phyloP scores from a whole-genome alignment of 2,888 invertebrate genomes.

The Latheticus oryzae region DNA sequence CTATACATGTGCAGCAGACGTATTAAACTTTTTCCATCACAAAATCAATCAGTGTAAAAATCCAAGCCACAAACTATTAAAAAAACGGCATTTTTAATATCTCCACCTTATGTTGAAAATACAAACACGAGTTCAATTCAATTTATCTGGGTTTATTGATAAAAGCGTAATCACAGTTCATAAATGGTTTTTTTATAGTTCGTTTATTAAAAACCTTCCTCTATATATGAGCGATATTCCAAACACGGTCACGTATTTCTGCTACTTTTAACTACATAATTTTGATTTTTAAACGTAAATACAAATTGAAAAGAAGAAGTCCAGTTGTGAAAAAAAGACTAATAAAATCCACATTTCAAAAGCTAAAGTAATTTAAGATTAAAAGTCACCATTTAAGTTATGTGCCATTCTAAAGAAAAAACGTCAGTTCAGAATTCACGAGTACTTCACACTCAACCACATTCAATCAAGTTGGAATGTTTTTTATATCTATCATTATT shows the following conservation, averaged over 20 bases:
- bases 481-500: too few species aligned
- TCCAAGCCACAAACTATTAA: slow-evolving; percentile 10
- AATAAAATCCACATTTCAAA: slow-evolving; percentile 2
- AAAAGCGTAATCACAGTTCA: slow-evolving; percentile 21
- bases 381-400: slow-evolving; percentile 18
- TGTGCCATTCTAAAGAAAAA: slow-evolving; percentile 17
- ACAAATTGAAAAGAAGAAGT: too few species aligned
- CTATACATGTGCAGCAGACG: not conserved
- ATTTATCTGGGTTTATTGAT: slow-evolving; percentile 25
- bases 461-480: slow-evolving; percentile 19
- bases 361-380: slow-evolving; percentile 1
- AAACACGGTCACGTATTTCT: slow-evolving; percentile 27
- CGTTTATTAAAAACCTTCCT: slow-evolving; percentile 19
- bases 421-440: too few species aligned
- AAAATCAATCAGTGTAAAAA: slow-evolving; percentile 9
- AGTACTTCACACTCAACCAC: slow-evolving; percentile 1
- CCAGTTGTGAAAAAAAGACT: too few species aligned
- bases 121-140: slow-evolving; percentile 24
- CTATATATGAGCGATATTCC: slow-evolving; percentile 9
- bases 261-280: too few species aligned
- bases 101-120: slow-evolving; percentile 19
- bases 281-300: too few species aligned
- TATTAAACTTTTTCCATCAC: slow-evolving; percentile 19
- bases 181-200: slow-evolving; percentile 27
- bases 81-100: slow-evolving; percentile 18